phyloP scores from a whole-genome alignment of 2,797 vertebrate species.

The Sphaeramia orbicularis region DNA sequence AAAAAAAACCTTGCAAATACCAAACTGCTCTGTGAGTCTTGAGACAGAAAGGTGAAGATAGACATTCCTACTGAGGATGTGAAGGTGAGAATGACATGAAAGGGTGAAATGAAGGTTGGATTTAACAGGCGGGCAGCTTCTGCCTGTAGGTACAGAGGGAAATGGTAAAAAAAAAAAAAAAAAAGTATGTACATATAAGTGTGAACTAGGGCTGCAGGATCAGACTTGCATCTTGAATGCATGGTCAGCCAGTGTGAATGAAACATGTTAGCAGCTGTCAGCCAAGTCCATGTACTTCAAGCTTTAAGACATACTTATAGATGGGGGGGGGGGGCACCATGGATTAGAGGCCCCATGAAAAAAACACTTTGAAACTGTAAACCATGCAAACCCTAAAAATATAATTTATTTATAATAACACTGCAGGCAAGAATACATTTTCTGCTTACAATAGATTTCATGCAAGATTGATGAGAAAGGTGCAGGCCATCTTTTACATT shows the following conservation, averaged over 20 bases:
- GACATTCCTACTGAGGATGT: conserved; percentile 6
- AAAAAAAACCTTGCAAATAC: background rate
- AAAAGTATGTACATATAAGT: background rate
- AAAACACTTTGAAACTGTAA: too few species aligned
- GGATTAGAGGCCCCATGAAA: too few species aligned
- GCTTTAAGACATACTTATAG: background rate
- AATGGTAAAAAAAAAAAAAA: conserved; percentile 30
- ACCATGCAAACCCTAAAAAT: too few species aligned
- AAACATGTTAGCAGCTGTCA: conserved; percentile 44
- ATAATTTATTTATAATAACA: too few species aligned
- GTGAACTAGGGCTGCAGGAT: conserved; percentile 35
- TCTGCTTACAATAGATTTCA: too few species aligned
- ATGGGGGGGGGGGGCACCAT: too few species aligned
- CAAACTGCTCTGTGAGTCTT: background rate
- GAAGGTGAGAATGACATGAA: conserved; percentile 21
- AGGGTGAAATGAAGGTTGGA: conserved; percentile 16
- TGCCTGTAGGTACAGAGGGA: conserved; percentile 25
- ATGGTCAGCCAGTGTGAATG: conserved; percentile 27
- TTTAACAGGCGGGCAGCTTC: conserved; percentile 20
- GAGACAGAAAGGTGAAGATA: background rate
- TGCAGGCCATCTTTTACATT: too few species aligned
- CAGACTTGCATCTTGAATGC: conserved; percentile 50
- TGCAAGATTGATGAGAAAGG: too few species aligned
- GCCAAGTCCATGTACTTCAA: conserved; percentile 7
- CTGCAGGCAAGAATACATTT: too few species aligned